Conservation (phyloP, 2,113 vertebrate genomes). For the Taurulus bubalis region DNA sequence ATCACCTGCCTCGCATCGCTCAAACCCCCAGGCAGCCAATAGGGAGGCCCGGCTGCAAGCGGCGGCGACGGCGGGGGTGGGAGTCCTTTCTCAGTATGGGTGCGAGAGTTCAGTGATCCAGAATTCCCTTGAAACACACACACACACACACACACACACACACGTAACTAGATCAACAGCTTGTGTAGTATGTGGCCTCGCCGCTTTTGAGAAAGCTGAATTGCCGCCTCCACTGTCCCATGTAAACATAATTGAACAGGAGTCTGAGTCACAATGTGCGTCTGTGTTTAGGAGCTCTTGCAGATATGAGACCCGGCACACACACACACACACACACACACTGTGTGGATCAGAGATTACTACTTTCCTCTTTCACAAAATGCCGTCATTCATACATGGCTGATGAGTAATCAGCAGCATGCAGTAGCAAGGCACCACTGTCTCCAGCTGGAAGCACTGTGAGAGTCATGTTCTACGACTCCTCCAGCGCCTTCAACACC, state of each 20-base stretch:
- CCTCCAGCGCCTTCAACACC: no score
- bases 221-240: constrained; percentile 48
- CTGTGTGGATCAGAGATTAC: constrained; percentile 61
- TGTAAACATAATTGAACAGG: constrained; percentile 66
- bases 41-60: neutral
- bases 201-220: constrained; percentile 61
- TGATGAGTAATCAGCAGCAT: constrained; percentile 60
- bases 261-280: constrained; percentile 62
- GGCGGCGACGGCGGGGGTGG: constrained; percentile 32
- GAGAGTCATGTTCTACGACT: no score
- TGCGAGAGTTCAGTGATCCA: constrained; percentile 72
- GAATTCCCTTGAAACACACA: constrained; percentile 62
- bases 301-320: constrained; percentile 40
- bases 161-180: constrained; percentile 52
- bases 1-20: constrained; percentile 75
- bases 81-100: constrained; percentile 48
- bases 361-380: constrained; percentile 56
- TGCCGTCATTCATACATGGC: constrained; percentile 44
- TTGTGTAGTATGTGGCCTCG: constrained; percentile 55
- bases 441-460: no score
- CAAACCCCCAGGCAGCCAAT: constrained; percentile 64
- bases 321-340: constrained; percentile 14
- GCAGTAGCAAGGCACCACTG: constrained; percentile 14
- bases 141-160: constrained; percentile 25
- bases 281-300: constrained; percentile 59